phyloP scores from a whole-genome alignment of 1,140 invertebrate genomes.

The Drosophila saltans region DNA sequence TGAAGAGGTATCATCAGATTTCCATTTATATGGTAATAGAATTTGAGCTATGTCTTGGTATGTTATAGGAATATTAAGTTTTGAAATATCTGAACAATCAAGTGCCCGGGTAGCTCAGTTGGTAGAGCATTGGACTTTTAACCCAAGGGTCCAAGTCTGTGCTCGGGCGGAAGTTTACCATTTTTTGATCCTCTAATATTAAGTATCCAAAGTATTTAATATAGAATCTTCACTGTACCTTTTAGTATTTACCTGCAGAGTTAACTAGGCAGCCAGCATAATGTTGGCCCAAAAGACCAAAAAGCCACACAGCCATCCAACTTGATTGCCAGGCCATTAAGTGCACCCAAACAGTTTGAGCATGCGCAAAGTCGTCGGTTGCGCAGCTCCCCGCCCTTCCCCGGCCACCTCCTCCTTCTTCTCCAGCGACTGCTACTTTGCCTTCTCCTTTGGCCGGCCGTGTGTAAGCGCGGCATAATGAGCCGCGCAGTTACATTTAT shows the following conservation, averaged over 20 bases:
- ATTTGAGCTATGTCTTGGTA: too few relatives aligned
- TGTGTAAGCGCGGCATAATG: constrained; percentile 79
- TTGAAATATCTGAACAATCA: too few relatives aligned
- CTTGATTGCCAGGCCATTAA: constrained; percentile 78
- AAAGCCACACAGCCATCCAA: constrained; percentile 44
- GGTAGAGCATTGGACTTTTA: too few relatives aligned
- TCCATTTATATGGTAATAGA: too few relatives aligned
- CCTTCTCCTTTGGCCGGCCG: constrained; percentile 26
- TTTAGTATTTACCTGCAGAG: constrained; percentile 43
- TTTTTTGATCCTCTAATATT: too few relatives aligned
- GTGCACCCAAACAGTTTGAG: constrained; percentile 74
- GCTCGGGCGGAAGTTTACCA: too few relatives aligned
- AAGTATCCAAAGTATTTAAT: too few relatives aligned
- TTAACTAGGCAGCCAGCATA: constrained; percentile 65
- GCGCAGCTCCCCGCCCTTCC: constrained; percentile 35
- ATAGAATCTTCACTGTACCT: constrained; percentile 25
- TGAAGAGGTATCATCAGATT: too few relatives aligned
- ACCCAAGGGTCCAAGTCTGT: too few relatives aligned
- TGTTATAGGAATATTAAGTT: too few relatives aligned
- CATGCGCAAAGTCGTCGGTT: constrained; percentile 57
- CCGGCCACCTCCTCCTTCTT: background rate
- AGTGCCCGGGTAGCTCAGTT: too few relatives aligned
- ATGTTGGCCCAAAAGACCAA: constrained; percentile 53
- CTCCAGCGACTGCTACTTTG: background rate
- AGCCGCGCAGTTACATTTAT: constrained; percentile 82